Conservation (phyloP, 2,113 vertebrate species). For the Oncorhynchus masou region DNA sequence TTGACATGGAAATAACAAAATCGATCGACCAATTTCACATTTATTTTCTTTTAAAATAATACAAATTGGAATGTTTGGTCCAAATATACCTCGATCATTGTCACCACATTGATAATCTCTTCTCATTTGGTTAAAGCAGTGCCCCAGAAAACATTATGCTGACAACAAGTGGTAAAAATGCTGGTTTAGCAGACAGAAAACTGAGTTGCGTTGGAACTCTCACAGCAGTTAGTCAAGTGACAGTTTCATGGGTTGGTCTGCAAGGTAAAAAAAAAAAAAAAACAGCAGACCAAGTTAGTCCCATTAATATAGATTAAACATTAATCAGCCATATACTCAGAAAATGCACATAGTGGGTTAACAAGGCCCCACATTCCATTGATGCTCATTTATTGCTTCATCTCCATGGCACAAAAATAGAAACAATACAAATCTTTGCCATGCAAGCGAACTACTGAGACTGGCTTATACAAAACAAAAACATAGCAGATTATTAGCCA, state of each 20-base stretch:
- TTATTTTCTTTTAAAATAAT: constrained; percentile 21
- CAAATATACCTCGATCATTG: not conserved
- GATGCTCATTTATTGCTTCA: constrained; percentile 82
- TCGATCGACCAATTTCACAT: not conserved
- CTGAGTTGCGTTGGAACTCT: not conserved
- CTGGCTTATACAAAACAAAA: constrained; percentile 55
- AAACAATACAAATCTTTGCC: constrained; percentile 73
- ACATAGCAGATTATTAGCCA: constrained; percentile 40
- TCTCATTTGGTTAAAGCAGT: constrained; percentile 40
- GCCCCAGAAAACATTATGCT: constrained; percentile 19
- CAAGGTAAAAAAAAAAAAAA: not conserved
- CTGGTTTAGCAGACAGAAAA: constrained; percentile 6
- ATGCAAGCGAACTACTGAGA: constrained; percentile 82
- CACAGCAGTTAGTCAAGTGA: not conserved
- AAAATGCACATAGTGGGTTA: constrained; percentile 40
- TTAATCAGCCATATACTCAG: constrained; percentile 45
- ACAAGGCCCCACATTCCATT: constrained; percentile 27
- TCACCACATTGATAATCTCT: not conserved
- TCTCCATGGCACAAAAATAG: constrained; percentile 86
- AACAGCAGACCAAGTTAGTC: constrained; percentile 2
- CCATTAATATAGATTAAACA: constrained; percentile 6
- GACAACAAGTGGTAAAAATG: constrained; percentile 40
- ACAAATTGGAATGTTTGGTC: constrained; percentile 41
- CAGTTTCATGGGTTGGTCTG: not conserved
- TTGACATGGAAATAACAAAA: not conserved